Percentiles rank a stretch among this genome's conserved stretches.
phyloP scores from a whole-genome alignment of 35 echinoderm and acorn worm genomes.

The Ophioderma brevispina region DNA sequence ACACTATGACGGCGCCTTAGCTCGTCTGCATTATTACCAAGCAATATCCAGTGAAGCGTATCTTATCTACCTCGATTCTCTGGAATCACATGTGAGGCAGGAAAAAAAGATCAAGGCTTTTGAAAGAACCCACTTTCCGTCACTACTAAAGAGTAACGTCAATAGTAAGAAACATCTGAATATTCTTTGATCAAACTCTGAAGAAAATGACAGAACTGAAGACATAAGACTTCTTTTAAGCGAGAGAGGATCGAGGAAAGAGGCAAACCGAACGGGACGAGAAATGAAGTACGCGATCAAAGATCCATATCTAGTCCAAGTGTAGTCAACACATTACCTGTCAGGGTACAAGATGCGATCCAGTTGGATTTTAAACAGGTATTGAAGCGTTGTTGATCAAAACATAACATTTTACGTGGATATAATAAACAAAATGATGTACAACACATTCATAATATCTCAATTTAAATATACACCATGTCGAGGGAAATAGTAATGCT shows the following conservation, averaged over 20 bases:
- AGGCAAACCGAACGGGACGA: background rate
- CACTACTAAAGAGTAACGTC: background rate
- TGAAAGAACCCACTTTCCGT: background rate
- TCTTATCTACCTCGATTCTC: background rate
- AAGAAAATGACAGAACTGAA: background rate
- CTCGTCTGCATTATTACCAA: background rate
- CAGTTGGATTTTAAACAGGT: background rate
- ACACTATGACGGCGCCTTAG: background rate
- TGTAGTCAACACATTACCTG: background rate
- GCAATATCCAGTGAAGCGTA: background rate
- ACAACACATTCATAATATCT: too few relatives aligned
- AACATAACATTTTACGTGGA: too few relatives aligned
- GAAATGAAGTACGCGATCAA: background rate
- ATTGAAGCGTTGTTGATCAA: too few relatives aligned
- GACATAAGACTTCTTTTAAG: background rate
- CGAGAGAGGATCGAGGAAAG: background rate
- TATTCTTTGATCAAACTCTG: background rate
- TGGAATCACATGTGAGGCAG: background rate
- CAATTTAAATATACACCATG: too few relatives aligned
- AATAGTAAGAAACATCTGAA: background rate
- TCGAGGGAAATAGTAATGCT: too few relatives aligned
- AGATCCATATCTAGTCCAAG: background rate
- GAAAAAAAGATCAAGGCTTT: background rate
- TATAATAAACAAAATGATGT: too few relatives aligned
- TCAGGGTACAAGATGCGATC: background rate